These are phyloP conservation scores for Torymus aiolomorphi DNA, from an alignment of 2,888 invertebrate species.

Conservation along the genomic window DNA sequence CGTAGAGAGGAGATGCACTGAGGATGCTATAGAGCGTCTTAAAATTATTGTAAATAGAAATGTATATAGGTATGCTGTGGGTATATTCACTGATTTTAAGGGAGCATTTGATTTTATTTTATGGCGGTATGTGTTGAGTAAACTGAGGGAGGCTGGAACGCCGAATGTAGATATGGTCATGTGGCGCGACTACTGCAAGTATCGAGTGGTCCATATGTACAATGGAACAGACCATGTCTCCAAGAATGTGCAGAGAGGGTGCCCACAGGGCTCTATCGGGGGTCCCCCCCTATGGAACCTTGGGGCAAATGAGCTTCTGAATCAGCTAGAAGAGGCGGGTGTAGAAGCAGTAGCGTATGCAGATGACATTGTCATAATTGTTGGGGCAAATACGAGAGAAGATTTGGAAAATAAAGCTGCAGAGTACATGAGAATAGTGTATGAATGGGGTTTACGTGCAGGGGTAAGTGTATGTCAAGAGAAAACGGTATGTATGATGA, in stretches of 20 bases:
- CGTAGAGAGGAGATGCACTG: not conserved
- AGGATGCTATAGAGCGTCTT: no score
- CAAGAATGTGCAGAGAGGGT: no score
- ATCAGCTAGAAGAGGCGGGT: not conserved
- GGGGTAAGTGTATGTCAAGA: not conserved
- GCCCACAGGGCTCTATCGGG: conserved; percentile 37
- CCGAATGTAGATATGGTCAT: no score
- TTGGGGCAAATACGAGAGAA: conserved; percentile 5
- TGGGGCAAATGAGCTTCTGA: conserved; percentile 14
- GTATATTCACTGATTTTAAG: no score
- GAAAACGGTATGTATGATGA: conserved; percentile 8
- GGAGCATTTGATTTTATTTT: no score
- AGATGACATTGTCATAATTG: conserved; percentile 23
- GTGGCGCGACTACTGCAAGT: no score
- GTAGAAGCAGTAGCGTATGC: conserved; percentile 25
- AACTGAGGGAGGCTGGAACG: no score
- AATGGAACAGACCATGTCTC: no score
- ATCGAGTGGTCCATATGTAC: no score
- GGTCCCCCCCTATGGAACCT: conserved; percentile 30
- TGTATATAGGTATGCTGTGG: no score
- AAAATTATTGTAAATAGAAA: no score
- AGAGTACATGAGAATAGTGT: not conserved
- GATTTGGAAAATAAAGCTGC: not conserved
- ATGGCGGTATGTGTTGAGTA: no score
- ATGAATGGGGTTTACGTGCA: conserved; percentile 16